These are phyloP conservation scores for Scomber colias DNA, from an alignment of 2,113 vertebrate species.

Conservation along the genomic window DNA sequence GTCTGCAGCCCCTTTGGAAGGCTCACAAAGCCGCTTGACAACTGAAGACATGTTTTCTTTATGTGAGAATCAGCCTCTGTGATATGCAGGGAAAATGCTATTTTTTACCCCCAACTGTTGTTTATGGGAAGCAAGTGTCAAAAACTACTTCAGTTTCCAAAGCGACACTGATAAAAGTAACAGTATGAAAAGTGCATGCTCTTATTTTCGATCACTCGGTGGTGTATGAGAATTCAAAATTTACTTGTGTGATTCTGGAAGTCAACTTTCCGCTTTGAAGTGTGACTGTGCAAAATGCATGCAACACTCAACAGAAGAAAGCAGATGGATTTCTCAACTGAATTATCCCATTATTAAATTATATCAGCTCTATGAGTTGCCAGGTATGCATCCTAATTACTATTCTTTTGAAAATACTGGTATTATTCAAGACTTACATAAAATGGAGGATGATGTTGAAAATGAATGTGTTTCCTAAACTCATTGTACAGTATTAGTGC, in stretches of 20 bases:
- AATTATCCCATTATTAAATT: conserved; percentile 68
- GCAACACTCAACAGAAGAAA: conserved; percentile 48
- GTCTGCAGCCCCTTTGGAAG: conserved; percentile 50
- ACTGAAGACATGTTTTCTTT: conserved; percentile 65
- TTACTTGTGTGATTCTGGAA: conserved; percentile 52
- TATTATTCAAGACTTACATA: conserved; percentile 55
- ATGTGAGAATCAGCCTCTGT: conserved; percentile 52
- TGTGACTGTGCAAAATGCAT: conserved; percentile 58
- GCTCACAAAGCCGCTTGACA: conserved; percentile 59
- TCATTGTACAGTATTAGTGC: neutral
- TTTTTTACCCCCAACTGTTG: conserved; percentile 63
- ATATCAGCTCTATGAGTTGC: conserved; percentile 46
- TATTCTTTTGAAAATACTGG: conserved; percentile 60
- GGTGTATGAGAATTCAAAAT: conserved; percentile 58
- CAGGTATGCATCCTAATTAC: conserved; percentile 72
- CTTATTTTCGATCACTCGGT: conserved; percentile 56
- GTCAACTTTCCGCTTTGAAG: conserved; percentile 65
- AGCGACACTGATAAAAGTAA: conserved; percentile 69
- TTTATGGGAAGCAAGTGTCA: conserved; percentile 72
- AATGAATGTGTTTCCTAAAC: conserved; percentile 59
- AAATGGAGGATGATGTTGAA: conserved; percentile 45
- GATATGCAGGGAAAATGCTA: conserved; percentile 49
- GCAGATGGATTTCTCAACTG: conserved; percentile 59
- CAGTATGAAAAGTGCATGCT: conserved; percentile 51
- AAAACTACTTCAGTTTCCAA: conserved; percentile 58